Base-by-base conservation (phyloP, 2,797 vertebrate genomes). In the Notamacropus eugenii region DNA sequence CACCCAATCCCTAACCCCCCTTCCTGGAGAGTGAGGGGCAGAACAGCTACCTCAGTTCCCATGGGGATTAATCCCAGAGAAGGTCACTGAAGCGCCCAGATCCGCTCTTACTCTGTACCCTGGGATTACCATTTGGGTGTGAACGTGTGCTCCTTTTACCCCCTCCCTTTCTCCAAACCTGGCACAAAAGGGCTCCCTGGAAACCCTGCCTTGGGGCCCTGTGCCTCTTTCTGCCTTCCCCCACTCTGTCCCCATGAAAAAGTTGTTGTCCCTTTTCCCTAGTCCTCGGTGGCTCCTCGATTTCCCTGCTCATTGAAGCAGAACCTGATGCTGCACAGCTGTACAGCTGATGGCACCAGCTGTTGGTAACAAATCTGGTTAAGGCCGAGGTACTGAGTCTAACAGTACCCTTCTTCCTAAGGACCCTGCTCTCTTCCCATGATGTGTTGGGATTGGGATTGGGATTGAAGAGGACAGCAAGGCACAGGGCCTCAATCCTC, bases 1-100 rank as follows among this genome's bases (percentile, higher is more conserved):
- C 56, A 94, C 59, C 55, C 92, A 90, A 90, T 22, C 92, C 91
- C 87, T 55, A 95, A 54, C 52, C 91, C 62, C 2, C 24, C 58
- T 54, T 57, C 93, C 94, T 94, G 90, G 91, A 90, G 93, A 96
- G 91, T 95, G 97, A 98, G 96, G 97, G 96, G 97, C 97, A 1
- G 87, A n/a, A 96, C 93, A 98, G 97, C 96, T 97, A 97, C 97
- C 95, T 91, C 62, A 74, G 98, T 99, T 98, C 96, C 98, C 98
- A 99, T 99, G 98, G 98, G 98, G 98, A 99, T 95, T 99, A 99
- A 99, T 99, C 98, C 98, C 97, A 96, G 96, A 98, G 98, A 99
- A 99, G 99, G 98, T 98, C 98, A 99, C 94, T 58, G 90, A 98
- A 97, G 98, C 98, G 98, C 98, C 96, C 40, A 97, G 98, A 97